Evolutionary conservation across 2,888 invertebrate genomes (phyloP).

Genomic region (Metopia argyrocephala): DNA sequence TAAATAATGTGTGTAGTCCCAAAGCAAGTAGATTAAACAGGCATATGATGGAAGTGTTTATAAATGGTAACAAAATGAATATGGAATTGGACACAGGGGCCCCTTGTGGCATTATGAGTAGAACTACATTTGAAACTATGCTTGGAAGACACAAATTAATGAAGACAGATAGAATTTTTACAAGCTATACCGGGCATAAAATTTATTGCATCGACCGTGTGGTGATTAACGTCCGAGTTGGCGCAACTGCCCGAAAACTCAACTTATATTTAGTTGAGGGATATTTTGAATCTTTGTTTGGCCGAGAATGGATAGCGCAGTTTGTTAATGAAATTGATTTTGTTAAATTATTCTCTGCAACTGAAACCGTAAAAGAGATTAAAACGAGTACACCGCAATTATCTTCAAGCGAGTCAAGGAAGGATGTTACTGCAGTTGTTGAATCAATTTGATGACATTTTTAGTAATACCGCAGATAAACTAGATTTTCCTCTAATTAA

Average conservation of each 20-base stretch:
- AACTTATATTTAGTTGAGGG: conserved; percentile 37
- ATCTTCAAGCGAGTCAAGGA: neutral
- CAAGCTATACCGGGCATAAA: conserved; percentile 25
- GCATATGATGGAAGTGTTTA: conserved; percentile 9
- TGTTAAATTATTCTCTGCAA: conserved; percentile 15
- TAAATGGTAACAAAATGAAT: conserved; percentile 27
- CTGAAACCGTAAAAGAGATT: conserved; percentile 4
- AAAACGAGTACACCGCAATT: conserved; percentile 27
- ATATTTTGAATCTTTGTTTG: conserved; percentile 24
- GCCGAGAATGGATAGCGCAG: conserved; percentile 34
- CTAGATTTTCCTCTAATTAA: conserved; percentile 28
- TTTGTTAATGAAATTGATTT: conserved; percentile 41
- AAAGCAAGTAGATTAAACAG: neutral
- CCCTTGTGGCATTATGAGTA: conserved; percentile 45
- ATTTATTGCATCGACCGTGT: conserved; percentile 16
- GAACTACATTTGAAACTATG: neutral
- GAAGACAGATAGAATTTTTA: conserved; percentile 29
- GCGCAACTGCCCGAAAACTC: conserved; percentile 9
- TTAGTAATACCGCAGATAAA: conserved; percentile 23
- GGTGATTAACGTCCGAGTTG: conserved; percentile 18
- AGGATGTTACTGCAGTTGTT: neutral
- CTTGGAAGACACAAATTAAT: neutral
- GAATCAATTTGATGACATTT: neutral
- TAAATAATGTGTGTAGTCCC: neutral
- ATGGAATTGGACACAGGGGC: conserved; percentile 43